Evolutionary conservation across 2,888 invertebrate species (phyloP), one percentile per base, ranked within the genome.

Genomic region (Myopa tessellatipennis): DNA sequence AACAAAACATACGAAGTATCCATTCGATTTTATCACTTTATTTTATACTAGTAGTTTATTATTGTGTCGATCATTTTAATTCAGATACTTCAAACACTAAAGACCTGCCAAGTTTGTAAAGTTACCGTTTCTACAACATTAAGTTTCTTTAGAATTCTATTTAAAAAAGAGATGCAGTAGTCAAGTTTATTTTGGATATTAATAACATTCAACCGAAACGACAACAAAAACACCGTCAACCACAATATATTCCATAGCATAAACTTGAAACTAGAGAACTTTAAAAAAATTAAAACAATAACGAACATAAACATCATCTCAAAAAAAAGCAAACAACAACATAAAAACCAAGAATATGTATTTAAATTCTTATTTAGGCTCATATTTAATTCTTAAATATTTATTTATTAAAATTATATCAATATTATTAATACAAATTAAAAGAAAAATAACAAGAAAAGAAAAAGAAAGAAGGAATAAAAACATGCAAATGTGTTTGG

Each of bases 141-240:
- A 1, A 1, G 26, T 26, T 26, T 26, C 26, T 26, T 26, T 26
- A 26, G 26, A 26, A 26, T 26, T 26, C 26, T 26, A 26, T 26
- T 26, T 1, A 26, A 26, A 26, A 26, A 26, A 26, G 26, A 2
- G 26, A 26, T 26, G 26, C 26, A 26, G 26, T 26, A 26, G 86
- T 88, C 85, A 88, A 87, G 85, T 87, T 88, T 84, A 84, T 86
- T 83, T 88, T 84, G 85, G 80, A 80, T 79, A 81, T 77, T 73
- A 63, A 60, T 26, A 63, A 78, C 65, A 34, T 71, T 52, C 58
- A 52, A 71, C 70, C 52, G 45, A 26, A 26, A 26, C 26, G 26
- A 40, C 65, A 75, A 74, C 50, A 78, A 76, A 68, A 36, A 69
- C 70, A 63, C 67, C 74, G 63, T 18, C 63, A 65, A 72, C 74